phyloP scores from a whole-genome alignment of 2,888 invertebrate genomes.

The Deroplatys truncata region DNA sequence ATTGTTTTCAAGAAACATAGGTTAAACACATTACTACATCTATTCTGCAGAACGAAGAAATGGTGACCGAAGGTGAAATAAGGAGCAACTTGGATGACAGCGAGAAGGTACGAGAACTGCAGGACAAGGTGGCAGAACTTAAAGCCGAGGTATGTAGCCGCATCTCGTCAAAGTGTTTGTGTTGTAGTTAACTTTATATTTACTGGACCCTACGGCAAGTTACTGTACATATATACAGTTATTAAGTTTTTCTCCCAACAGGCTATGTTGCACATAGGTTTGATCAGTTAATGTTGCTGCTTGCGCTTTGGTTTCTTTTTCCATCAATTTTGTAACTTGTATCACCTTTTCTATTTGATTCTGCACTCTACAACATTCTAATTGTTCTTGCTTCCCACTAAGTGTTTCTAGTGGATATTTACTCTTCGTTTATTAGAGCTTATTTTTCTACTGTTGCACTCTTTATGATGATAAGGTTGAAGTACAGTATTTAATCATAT shows the following conservation, averaged over 20 bases:
- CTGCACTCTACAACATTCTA: not conserved
- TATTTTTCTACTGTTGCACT: not conserved
- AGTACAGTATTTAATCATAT: not conserved
- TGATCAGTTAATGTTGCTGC: not conserved
- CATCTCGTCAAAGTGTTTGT: conserved; percentile 6
- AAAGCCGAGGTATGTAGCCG: conserved; percentile 78
- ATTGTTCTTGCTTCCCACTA: not conserved
- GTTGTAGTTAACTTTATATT: conserved; percentile 24
- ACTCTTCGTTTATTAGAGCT: not conserved
- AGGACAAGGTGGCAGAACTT: conserved; percentile 87
- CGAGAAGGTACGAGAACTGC: conserved; percentile 82
- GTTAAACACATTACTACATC: not conserved
- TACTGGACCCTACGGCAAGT: conserved; percentile 4
- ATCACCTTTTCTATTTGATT: not conserved
- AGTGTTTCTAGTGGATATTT: not conserved
- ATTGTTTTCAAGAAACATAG: not conserved
- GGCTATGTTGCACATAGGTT: not conserved
- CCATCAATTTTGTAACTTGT: not conserved
- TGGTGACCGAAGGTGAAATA: conserved; percentile 88
- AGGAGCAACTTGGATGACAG: conserved; percentile 75
- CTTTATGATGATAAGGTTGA: not conserved
- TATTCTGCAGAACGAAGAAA: conserved; percentile 77
- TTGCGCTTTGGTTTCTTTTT: not conserved
- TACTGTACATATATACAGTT: not conserved
- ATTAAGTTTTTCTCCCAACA: not conserved